Evolutionary conservation across 2,888 invertebrate species (phyloP).

Genomic region (Amphipyra tragopoginis): DNA sequence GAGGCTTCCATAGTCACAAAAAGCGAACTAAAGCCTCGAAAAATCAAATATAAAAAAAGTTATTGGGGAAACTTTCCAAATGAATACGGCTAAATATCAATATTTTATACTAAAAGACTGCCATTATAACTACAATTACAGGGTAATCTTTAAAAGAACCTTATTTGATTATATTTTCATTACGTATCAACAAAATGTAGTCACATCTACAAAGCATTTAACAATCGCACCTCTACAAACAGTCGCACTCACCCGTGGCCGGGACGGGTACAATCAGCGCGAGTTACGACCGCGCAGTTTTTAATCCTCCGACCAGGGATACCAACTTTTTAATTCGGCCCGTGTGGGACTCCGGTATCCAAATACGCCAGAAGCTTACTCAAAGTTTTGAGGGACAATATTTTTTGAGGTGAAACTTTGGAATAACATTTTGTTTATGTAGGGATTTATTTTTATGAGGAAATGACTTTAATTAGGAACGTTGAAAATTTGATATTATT

Average conservation of each 20-base stretch:
- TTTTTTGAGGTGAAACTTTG: conserved; percentile 5
- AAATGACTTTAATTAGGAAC: conserved; percentile 8
- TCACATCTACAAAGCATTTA: neutral
- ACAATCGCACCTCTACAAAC: conserved; percentile 3
- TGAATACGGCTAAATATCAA: too few relatives aligned
- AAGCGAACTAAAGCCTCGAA: too few relatives aligned
- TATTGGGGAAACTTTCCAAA: too few relatives aligned
- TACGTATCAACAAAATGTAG: too few relatives aligned
- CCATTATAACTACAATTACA: too few relatives aligned
- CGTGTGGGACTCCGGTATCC: conserved; percentile 45
- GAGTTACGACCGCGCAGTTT: conserved; percentile 61
- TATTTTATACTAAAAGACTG: too few relatives aligned
- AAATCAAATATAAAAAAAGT: too few relatives aligned
- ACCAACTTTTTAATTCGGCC: conserved; percentile 72
- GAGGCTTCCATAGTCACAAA: too few relatives aligned
- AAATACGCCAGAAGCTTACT: conserved; percentile 15
- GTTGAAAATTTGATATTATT: conserved; percentile 12
- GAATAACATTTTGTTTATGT: conserved; percentile 6
- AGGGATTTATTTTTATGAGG: conserved; percentile 5
- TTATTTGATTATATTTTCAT: too few relatives aligned
- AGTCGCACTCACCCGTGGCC: conserved; percentile 4
- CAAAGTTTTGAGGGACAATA: conserved; percentile 2
- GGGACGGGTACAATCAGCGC: conserved; percentile 49
- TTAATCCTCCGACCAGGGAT: conserved; percentile 62
- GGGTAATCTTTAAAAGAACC: too few relatives aligned